Evolutionary conservation across 2,113 vertebrate species (phyloP).

Genomic region (Bambusicola thoracicus): DNA sequence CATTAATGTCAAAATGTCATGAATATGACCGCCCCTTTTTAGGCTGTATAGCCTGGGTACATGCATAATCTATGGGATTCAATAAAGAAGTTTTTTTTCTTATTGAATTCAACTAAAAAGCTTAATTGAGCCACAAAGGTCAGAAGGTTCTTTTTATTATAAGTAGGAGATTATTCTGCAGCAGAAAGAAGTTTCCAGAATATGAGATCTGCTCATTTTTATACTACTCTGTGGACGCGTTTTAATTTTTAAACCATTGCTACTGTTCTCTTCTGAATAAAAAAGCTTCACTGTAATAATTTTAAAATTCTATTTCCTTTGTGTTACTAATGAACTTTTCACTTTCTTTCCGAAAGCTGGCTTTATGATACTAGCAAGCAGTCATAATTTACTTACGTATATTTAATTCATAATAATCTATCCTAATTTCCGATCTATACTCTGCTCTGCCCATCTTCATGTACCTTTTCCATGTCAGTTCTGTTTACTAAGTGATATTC

Average conservation of each 20-base stretch:
- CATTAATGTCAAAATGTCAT: constrained; percentile 67
- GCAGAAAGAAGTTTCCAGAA: constrained; percentile 36
- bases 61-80: constrained; percentile 32
- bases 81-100: constrained; percentile 20
- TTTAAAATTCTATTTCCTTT: constrained; percentile 45
- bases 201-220: neutral
- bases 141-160: constrained; percentile 48
- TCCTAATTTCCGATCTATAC: constrained; percentile 51
- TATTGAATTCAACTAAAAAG: constrained; percentile 50
- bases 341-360: neutral
- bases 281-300: constrained; percentile 1
- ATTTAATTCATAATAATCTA: constrained; percentile 49
- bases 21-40: constrained; percentile 21
- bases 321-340: constrained; percentile 16
- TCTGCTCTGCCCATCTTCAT: constrained; percentile 57
- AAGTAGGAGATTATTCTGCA: constrained; percentile 9
- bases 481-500: constrained; percentile 82
- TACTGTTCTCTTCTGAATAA: constrained; percentile 2
- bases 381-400: constrained; percentile 46
- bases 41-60: constrained; percentile 18
- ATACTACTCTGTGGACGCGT: neutral
- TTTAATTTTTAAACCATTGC: constrained; percentile 19
- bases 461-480: constrained; percentile 70
- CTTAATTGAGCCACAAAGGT: constrained; percentile 64
- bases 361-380: neutral